Conservation (phyloP, 2,888 invertebrate species). For the Erebia epiphron region DNA sequence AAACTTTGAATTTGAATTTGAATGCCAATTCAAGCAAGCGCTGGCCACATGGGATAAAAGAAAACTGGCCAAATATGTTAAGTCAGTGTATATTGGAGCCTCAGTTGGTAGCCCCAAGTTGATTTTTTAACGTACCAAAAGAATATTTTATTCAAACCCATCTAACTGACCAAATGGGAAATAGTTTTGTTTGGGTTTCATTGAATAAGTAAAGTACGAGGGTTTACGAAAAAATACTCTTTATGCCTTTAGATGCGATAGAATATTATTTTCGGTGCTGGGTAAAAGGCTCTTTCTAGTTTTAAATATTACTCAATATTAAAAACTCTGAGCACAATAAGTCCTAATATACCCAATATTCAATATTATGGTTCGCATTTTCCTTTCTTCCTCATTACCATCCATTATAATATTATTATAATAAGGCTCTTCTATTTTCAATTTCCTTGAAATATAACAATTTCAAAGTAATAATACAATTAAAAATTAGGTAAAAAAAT, state of each 20-base stretch:
- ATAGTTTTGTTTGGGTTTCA: slow-evolving; percentile 4
- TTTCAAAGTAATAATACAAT: no score
- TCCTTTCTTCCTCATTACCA: background rate
- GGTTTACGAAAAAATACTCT: background rate
- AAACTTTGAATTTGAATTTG: no score
- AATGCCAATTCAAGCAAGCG: no score
- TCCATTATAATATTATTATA: background rate
- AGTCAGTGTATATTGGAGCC: background rate
- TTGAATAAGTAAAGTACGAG: slow-evolving; percentile 9
- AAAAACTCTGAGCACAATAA: background rate
- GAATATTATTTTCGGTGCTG: no score
- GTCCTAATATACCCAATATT: slow-evolving; percentile 1
- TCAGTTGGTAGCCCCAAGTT: background rate
- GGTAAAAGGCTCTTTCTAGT: no score
- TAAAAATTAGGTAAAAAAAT: background rate
- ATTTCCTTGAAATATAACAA: slow-evolving; percentile 1
- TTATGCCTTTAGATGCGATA: no score
- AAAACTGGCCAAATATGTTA: background rate
- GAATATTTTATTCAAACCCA: slow-evolving; percentile 2
- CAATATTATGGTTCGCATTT: background rate
- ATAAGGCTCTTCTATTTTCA: slow-evolving; percentile 6
- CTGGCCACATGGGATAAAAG: no score
- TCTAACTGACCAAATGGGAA: background rate
- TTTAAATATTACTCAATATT: background rate
- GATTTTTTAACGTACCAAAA: background rate